Conservation (phyloP, 2,797 vertebrate genomes). For the Mionectes olivaceus region DNA sequence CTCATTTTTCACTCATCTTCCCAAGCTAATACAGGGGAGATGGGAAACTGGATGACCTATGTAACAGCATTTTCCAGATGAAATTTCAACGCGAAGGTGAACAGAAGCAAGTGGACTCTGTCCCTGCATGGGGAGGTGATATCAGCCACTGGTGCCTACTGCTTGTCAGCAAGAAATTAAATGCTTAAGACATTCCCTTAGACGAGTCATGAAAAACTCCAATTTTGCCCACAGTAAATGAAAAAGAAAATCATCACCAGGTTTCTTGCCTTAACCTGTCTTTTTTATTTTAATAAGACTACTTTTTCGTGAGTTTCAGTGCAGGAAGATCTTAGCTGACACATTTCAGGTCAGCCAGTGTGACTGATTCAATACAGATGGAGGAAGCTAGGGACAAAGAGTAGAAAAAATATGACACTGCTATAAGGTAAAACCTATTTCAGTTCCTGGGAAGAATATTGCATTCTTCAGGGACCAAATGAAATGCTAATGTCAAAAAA, state of each 20-base stretch:
- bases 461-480: not conserved
- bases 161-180: not conserved
- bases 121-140: not conserved
- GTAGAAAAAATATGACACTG: not conserved
- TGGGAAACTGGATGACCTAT: not conserved
- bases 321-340: not conserved
- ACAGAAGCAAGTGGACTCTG: not conserved
- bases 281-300: not conserved
- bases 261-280: not conserved
- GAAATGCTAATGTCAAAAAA: not conserved
- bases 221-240: not conserved
- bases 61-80: not conserved
- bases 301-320: not conserved
- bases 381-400: constrained; percentile 1
- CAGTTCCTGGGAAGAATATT: not conserved
- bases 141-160: not conserved
- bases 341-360: not conserved
- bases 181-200: not conserved
- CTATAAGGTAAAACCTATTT: constrained; percentile 15
- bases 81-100: not conserved
- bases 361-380: not conserved
- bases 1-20: not conserved
- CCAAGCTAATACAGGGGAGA: not conserved
- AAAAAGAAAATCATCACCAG: not conserved
- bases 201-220: not conserved